phyloP scores from a whole-genome alignment of 2,888 invertebrate genomes.

The Diaperis boleti region DNA sequence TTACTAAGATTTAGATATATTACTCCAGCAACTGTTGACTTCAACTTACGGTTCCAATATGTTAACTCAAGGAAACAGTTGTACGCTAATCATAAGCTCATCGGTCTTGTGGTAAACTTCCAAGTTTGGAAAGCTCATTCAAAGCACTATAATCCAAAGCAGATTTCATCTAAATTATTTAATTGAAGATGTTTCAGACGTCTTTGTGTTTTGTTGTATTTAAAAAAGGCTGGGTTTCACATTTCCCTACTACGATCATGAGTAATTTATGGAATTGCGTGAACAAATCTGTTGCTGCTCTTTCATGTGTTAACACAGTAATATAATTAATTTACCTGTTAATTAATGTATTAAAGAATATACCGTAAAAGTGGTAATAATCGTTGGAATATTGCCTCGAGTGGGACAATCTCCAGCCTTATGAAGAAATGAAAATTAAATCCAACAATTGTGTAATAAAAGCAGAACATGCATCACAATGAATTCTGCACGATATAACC shows the following conservation, averaged over 20 bases:
- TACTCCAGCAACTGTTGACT: neutral
- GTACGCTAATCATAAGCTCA: neutral
- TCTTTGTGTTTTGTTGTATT: too few relatives aligned
- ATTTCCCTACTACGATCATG: neutral
- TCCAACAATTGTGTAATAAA: conserved; percentile 15
- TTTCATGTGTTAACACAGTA: neutral
- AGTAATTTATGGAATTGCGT: neutral
- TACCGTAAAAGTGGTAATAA: conserved; percentile 4
- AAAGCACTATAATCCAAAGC: too few relatives aligned
- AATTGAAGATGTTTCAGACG: too few relatives aligned
- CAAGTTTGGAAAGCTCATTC: too few relatives aligned
- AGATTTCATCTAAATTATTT: too few relatives aligned
- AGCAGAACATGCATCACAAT: conserved; percentile 13
- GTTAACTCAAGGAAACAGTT: neutral
- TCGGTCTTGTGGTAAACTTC: neutral
- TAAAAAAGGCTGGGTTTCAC: too few relatives aligned
- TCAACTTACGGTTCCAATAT: neutral
- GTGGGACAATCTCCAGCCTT: conserved; percentile 5
- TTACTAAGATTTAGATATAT: neutral
- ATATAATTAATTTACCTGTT: neutral
- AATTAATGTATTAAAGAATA: neutral
- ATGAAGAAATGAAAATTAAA: conserved; percentile 8
- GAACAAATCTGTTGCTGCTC: neutral
- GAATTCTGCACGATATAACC: conserved; percentile 13
- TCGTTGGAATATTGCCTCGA: conserved; percentile 3